Evolutionary conservation across 2,888 invertebrate genomes (phyloP), one percentile per base, ranked within the genome.

Genomic region (Rhodophaea formosa): DNA sequence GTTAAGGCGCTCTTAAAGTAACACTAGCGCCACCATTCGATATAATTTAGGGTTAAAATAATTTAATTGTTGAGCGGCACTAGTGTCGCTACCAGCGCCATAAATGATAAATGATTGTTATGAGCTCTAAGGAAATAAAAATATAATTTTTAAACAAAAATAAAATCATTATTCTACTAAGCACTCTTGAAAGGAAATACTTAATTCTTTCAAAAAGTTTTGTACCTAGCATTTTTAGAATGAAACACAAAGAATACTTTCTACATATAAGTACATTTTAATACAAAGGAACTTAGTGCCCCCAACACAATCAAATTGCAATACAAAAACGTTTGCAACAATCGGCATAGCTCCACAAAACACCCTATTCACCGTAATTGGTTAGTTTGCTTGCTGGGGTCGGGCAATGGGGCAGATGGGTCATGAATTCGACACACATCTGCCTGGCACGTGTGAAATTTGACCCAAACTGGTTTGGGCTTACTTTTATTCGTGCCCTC

Each of bases 381-480:
- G 30, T 49, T 56, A 49, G 47, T 51, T 45, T 39, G 46, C 46
- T 45, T 39, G 46, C 46, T 47, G 43, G 55, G 47, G 47, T 56
- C 46, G 45, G 14, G 15, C 29, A 53, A 54, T 57, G 59, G 60
- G 62, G 77, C 84, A 83, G 82, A 82, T 80, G 82, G 66, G 47
- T 49, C 63, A 62, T 65, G 66, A 58, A 62, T 59, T 58, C 65
- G 62, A 64, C 60, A 58, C 69, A 76, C 88, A 89, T 88, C 88
- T 89, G 88, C 82, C 61, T 44, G 76, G 76, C 88, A 86, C 88
- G 87, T 86, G 88, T 77, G 67, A 43, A 49, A 43, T 51, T 56
- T 47, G 47, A 57, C 63, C 59, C 59, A 59, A 66, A 66, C 70
- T 59, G 64, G 69, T 69, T 64, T 64, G 49, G 56, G 49, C 52